phyloP scores from a whole-genome alignment of 2,113 vertebrate species.

The Panurus biarmicus region DNA sequence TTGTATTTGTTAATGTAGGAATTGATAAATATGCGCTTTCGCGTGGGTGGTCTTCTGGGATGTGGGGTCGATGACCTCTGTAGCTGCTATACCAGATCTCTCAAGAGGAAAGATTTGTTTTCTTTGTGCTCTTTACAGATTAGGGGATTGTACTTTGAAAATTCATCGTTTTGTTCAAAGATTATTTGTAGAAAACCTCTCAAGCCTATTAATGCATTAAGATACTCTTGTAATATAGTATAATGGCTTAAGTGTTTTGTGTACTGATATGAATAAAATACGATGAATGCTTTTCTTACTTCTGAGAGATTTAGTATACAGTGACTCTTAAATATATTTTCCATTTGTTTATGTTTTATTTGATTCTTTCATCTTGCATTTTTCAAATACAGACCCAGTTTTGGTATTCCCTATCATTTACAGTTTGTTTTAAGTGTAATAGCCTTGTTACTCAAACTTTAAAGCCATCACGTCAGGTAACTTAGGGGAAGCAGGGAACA shows the following conservation, averaged over 20 bases:
- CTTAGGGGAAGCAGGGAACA: background rate
- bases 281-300: background rate
- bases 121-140: conserved; percentile 26
- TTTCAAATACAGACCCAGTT: background rate
- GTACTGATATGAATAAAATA: background rate
- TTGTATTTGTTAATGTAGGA: background rate
- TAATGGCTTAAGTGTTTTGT: background rate
- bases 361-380: background rate
- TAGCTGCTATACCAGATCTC: background rate
- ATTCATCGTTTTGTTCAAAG: background rate
- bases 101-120: conserved; percentile 13
- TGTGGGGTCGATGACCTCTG: background rate
- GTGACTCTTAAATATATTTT: background rate
- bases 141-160: background rate
- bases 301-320: background rate
- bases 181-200: background rate
- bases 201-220: background rate
- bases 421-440: background rate
- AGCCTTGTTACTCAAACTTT: background rate
- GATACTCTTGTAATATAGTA: background rate
- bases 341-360: background rate
- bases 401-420: background rate
- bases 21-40: background rate
- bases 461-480: background rate
- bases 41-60: conserved; percentile 65